Conservation (phyloP, 2,797 vertebrate species). For the Paramormyrops hopkinsi region DNA sequence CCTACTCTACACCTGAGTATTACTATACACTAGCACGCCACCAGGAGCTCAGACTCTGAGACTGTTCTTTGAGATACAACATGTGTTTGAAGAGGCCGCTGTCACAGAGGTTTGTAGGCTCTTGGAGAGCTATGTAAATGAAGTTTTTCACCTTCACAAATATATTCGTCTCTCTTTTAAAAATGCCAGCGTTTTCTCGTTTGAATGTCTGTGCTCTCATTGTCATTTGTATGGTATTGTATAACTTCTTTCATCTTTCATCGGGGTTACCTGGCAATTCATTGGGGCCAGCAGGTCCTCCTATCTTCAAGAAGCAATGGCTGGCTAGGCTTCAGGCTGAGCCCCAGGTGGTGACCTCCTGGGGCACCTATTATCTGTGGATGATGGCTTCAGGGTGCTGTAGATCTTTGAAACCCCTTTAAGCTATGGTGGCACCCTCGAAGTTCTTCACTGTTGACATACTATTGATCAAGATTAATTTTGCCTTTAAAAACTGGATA, state of each 20-base stretch:
- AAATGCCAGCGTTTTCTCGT: neutral
- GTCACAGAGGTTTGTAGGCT: neutral
- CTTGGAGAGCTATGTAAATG: neutral
- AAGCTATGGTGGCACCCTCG: neutral
- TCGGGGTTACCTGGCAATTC: neutral
- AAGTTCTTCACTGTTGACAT: neutral
- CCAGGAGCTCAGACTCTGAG: neutral
- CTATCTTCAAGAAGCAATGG: neutral
- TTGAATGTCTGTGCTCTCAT: neutral
- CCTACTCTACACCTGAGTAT: neutral
- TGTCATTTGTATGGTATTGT: neutral
- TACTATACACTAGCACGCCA: neutral
- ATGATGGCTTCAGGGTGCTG: neutral
- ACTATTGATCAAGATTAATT: neutral
- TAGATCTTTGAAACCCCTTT: neutral
- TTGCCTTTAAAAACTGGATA: neutral
- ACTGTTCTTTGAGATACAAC: neutral
- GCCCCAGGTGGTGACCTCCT: neutral
- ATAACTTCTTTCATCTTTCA: neutral
- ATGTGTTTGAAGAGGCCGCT: neutral
- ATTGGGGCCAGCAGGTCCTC: neutral
- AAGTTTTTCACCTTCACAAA: neutral
- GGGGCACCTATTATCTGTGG: neutral
- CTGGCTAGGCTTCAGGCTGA: neutral
- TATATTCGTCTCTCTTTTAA: neutral